Conservation (phyloP, 2,888 invertebrate species). For the Abscondita cerata region DNA sequence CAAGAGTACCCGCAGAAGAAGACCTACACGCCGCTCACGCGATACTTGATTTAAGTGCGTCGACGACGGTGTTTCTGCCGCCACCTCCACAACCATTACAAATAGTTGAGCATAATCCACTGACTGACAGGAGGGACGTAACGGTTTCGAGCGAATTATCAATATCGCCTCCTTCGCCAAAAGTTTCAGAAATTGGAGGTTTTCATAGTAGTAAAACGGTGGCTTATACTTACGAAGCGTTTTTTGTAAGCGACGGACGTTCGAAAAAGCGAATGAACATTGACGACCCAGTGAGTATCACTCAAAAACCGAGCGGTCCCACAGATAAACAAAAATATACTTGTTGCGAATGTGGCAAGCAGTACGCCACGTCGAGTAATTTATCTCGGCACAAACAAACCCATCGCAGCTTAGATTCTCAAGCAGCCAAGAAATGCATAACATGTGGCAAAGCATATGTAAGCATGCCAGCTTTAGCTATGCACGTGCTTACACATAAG, state of each 20-base stretch:
- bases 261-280: conserved; percentile 65
- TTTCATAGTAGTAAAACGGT: conserved; percentile 70
- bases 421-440: conserved; percentile 91
- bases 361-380: conserved; percentile 90
- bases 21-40: conserved; percentile 89
- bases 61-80: conserved; percentile 75
- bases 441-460: conserved; percentile 97
- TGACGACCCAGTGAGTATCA: conserved; percentile 31
- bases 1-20: conserved; percentile 75
- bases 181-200: conserved; percentile 40
- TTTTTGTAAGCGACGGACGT: conserved; percentile 87
- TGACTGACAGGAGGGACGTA: conserved; percentile 32
- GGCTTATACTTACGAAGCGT: conserved; percentile 91
- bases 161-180: conserved; percentile 47
- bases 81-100: conserved; percentile 39
- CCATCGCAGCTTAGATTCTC: conserved; percentile 90
- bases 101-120: conserved; percentile 30
- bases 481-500: conserved; percentile 92
- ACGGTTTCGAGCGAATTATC: conserved; percentile 49
- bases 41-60: conserved; percentile 87
- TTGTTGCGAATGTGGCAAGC: conserved; percentile 89
- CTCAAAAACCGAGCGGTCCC: conserved; percentile 32
- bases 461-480: conserved; percentile 95
- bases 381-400: conserved; percentile 90
- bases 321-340: conserved; percentile 66